phyloP scores from a whole-genome alignment of 2,113 vertebrate genomes.

The Orthonyx spaldingii region DNA sequence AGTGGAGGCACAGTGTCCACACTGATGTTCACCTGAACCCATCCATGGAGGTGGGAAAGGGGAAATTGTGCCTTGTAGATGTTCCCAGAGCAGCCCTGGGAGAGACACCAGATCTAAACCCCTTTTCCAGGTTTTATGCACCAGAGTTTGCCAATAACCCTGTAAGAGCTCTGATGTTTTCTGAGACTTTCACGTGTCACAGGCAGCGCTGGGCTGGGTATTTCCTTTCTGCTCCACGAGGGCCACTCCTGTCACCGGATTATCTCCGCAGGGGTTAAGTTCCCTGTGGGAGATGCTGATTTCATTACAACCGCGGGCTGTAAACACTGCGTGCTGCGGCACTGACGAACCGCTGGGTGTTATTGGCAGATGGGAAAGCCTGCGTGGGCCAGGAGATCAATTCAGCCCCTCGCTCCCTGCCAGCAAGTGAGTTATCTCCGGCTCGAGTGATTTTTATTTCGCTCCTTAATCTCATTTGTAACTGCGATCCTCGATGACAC shows the following conservation, averaged over 20 bases:
- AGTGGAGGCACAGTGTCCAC: neutral
- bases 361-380: slow-evolving; percentile 47
- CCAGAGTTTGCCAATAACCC: neutral
- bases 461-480: slow-evolving; percentile 65
- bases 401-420: slow-evolving; percentile 43
- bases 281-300: slow-evolving; percentile 26
- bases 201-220: neutral
- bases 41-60: too few species aligned
- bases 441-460: slow-evolving; percentile 63
- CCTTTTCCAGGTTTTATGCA: accelerated
- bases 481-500: slow-evolving; percentile 45
- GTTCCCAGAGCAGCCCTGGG: neutral
- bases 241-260: neutral
- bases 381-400: slow-evolving; percentile 54
- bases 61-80: accelerated
- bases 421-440: slow-evolving; percentile 63
- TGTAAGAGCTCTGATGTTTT: neutral
- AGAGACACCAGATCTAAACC: neutral
- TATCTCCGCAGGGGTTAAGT: neutral
- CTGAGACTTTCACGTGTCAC: neutral
- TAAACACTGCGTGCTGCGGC: slow-evolving; percentile 12
- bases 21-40: neutral
- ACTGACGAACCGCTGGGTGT: slow-evolving; percentile 62
- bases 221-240: neutral
- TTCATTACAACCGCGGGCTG: slow-evolving; percentile 35